Conservation (phyloP, 2,797 vertebrate species). For the Salarias fasciatus region DNA sequence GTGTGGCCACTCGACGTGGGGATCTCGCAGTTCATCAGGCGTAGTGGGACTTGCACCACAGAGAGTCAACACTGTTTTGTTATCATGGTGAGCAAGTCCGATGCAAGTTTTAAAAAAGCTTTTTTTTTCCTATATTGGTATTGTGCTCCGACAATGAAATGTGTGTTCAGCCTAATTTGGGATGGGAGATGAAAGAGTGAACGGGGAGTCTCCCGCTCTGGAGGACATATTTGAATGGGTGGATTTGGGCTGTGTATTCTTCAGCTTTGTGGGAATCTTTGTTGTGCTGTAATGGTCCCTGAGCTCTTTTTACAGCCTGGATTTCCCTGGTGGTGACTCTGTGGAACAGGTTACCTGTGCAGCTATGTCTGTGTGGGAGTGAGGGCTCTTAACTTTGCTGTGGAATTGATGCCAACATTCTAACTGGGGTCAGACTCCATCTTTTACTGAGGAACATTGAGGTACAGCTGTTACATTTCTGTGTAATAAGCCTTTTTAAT, state of each 20-base stretch:
- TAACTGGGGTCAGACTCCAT: conserved; percentile 41
- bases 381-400: conserved; percentile 39
- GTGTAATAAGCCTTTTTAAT: not conserved
- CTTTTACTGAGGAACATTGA: conserved; percentile 14
- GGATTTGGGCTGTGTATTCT: conserved; percentile 55
- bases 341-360: conserved; percentile 39
- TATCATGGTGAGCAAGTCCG: conserved; percentile 9
- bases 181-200: conserved; percentile 62
- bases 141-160: conserved; percentile 39
- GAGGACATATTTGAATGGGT: conserved; percentile 56
- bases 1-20: conserved; percentile 37
- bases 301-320: conserved; percentile 38
- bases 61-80: conserved; percentile 8
- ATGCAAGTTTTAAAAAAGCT: not conserved
- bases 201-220: conserved; percentile 43
- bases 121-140: conserved; percentile 6
- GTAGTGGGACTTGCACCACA: conserved; percentile 8
- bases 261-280: conserved; percentile 58
- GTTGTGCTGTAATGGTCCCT: conserved; percentile 57
- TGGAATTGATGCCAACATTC: conserved; percentile 55
- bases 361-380: conserved; percentile 17
- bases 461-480: conserved; percentile 7
- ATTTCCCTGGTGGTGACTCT: conserved; percentile 47
- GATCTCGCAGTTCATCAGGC: conserved; percentile 33
- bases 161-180: conserved; percentile 60